phyloP scores from a whole-genome alignment of 2,113 vertebrate species.

The Oncorhynchus tshawytscha region DNA sequence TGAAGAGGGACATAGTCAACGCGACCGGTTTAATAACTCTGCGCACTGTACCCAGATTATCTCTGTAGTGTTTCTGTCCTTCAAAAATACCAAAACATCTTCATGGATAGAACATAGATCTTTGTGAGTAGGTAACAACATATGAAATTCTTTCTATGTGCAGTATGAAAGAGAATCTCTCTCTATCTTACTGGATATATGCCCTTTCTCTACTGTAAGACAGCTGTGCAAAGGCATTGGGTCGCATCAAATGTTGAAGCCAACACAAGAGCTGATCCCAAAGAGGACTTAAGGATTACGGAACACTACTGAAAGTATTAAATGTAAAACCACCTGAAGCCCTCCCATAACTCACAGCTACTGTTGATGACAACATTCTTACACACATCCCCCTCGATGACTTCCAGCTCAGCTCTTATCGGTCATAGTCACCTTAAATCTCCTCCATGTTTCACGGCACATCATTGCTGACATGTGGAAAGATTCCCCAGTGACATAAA shows the following conservation, averaged over 20 bases:
- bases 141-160: too few species aligned
- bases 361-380: background rate
- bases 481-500: slow-evolving; percentile 40
- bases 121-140: background rate
- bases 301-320: background rate
- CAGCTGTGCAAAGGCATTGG: background rate
- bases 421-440: slow-evolving; percentile 16
- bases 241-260: background rate
- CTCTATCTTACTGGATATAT: slow-evolving; percentile 44
- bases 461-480: slow-evolving; percentile 28
- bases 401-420: slow-evolving; percentile 17
- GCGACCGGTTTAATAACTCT: background rate
- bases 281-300: background rate
- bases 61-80: background rate
- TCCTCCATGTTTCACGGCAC: slow-evolving; percentile 28
- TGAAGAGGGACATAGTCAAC: too few species aligned
- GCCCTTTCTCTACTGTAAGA: background rate
- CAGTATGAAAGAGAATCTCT: background rate
- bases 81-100: background rate
- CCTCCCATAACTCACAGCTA: background rate
- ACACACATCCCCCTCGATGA: slow-evolving; percentile 1
- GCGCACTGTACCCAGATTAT: background rate
- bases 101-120: background rate
- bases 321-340: background rate
- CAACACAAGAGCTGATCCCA: background rate